phyloP scores from a whole-genome alignment of 1,140 invertebrate genomes.

The Papilio xuthus region DNA sequence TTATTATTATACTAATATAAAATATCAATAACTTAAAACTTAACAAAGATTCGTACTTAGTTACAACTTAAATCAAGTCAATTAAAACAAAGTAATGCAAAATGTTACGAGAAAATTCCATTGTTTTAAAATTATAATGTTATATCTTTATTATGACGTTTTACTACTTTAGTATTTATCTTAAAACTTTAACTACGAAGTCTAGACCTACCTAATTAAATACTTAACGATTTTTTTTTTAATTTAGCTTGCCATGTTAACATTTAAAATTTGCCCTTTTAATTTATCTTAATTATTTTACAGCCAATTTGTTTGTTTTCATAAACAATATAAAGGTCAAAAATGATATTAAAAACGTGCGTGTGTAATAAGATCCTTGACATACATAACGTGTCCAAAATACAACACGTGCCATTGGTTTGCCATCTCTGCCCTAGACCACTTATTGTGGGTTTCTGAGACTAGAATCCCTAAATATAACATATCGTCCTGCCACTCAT shows the following conservation, averaged over 20 bases:
- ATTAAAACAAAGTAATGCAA: neutral
- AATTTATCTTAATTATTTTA: too few species aligned
- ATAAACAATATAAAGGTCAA: neutral
- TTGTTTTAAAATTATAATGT: neutral
- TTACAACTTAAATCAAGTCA: neutral
- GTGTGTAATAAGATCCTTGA: neutral
- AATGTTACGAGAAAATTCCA: neutral
- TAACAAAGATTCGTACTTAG: neutral
- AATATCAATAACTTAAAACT: neutral
- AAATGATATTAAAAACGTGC: neutral
- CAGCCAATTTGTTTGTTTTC: neutral
- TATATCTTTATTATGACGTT: too few species aligned
- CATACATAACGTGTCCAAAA: neutral
- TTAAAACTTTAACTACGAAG: too few species aligned
- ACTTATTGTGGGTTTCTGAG: too few species aligned
- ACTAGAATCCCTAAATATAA: too few species aligned
- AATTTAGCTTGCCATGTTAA: too few species aligned
- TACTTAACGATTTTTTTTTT: too few species aligned
- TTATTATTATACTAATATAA: too few species aligned
- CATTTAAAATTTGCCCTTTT: too few species aligned
- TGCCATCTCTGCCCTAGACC: neutral
- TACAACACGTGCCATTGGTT: neutral
- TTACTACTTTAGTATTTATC: too few species aligned
- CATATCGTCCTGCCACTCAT: too few species aligned
- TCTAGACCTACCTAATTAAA: too few species aligned